A percentile compares a stretch with the other conserved stretches of the same genome.
Conservation (phyloP, 2,888 invertebrate genomes). For the Apodemia duryi region DNA sequence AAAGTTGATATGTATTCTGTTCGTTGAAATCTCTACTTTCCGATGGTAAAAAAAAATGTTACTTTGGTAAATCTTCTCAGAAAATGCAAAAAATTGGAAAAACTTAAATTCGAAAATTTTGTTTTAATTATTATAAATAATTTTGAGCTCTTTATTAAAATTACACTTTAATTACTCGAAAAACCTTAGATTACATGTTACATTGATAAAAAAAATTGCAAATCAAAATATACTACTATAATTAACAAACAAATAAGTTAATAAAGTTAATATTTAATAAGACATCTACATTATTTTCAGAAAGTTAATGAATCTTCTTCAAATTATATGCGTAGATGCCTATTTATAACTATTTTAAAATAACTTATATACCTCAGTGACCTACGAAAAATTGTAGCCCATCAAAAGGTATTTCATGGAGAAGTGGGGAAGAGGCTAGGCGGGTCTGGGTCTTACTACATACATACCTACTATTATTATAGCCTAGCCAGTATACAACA, state of each 20-base stretch:
- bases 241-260: constrained; percentile 21
- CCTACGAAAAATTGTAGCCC: constrained; percentile 7
- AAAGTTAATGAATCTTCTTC: constrained; percentile 24
- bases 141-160: constrained; percentile 26
- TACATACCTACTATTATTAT: too few species aligned
- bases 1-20: too few species aligned
- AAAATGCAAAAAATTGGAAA: constrained; percentile 17
- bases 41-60: constrained; percentile 10
- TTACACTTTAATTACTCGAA: constrained; percentile 27
- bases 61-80: constrained; percentile 17
- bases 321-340: too few species aligned
- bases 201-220: constrained; percentile 20
- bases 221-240: constrained; percentile 18
- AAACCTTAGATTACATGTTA: constrained; percentile 25
- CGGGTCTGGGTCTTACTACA: too few species aligned
- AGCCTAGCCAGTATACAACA: too few species aligned
- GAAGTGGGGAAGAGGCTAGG: too few species aligned
- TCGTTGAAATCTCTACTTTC: neutral
- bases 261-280: constrained; percentile 26
- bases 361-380: constrained; percentile 27
- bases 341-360: too few species aligned
- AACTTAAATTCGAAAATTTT: neutral
- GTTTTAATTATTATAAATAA: neutral
- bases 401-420: constrained; percentile 6
- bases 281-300: constrained; percentile 30